These are phyloP conservation scores for Oncorhynchus tshawytscha DNA, from an alignment of 2,113 vertebrate species.

Conservation along the genomic window DNA sequence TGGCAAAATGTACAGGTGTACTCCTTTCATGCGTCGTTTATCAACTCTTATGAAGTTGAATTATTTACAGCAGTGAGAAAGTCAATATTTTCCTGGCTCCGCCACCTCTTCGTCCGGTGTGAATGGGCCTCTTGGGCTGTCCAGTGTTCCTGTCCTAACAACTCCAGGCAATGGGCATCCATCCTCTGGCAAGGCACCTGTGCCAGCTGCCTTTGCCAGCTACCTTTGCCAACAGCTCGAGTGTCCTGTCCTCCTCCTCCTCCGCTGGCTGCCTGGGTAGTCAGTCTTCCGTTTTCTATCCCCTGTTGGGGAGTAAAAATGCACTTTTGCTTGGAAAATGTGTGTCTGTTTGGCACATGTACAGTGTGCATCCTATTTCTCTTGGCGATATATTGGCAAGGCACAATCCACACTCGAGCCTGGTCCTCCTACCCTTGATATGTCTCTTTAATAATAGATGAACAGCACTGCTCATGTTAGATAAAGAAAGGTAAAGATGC, in stretches of 20 bases:
- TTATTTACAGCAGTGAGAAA: slow-evolving; percentile 41
- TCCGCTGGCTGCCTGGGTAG: slow-evolving; percentile 9
- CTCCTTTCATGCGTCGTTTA: slow-evolving; percentile 3
- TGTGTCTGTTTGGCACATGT: slow-evolving; percentile 8
- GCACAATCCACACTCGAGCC: not conserved
- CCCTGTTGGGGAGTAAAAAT: not conserved
- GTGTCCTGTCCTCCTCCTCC: slow-evolving; percentile 34
- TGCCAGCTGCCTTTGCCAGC: slow-evolving; percentile 40
- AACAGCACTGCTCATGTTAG: not conserved
- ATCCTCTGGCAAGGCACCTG: slow-evolving; percentile 7
- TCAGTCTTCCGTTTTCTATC: not conserved
- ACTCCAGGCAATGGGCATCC: slow-evolving; percentile 35
- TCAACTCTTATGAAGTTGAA: slow-evolving; percentile 15
- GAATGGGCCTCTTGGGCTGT: slow-evolving; percentile 6
- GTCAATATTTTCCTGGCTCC: slow-evolving; percentile 47
- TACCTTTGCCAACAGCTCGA: slow-evolving; percentile 9
- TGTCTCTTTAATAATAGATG: slow-evolving; percentile 29
- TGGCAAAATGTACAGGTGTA: not conserved
- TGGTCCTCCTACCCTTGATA: not conserved
- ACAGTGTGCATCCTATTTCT: slow-evolving; percentile 8
- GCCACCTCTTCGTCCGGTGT: slow-evolving; percentile 8
- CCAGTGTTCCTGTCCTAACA: slow-evolving; percentile 28
- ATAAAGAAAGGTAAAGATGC: slow-evolving; percentile 4
- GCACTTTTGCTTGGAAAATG: slow-evolving; percentile 5
- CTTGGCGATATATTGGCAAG: slow-evolving; percentile 16